These are phyloP conservation scores for Prenolepis imparis DNA, from an alignment of 2,888 invertebrate genomes.

Conservation along the genomic window DNA sequence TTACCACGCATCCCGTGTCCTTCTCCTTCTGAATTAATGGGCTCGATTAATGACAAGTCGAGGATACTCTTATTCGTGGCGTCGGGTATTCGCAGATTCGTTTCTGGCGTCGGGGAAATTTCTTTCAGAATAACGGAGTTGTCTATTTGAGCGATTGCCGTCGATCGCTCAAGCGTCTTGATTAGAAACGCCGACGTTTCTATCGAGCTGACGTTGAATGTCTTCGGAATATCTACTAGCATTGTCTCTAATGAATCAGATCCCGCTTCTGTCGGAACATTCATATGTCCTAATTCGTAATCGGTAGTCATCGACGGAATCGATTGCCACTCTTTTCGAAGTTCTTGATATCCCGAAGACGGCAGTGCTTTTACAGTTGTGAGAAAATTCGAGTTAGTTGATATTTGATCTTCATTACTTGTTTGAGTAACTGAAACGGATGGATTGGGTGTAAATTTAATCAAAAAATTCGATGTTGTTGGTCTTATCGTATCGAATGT, in stretches of 20 bases:
- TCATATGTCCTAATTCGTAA: background rate
- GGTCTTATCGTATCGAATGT: background rate
- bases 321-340: background rate
- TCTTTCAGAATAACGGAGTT: slow-evolving; percentile 7
- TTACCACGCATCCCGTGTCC: background rate
- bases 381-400: background rate
- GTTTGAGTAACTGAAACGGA: background rate
- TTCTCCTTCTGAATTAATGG: slow-evolving; percentile 4
- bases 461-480: slow-evolving; percentile 47
- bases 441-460: background rate
- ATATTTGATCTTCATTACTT: background rate
- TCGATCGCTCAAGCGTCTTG: slow-evolving; percentile 17
- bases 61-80: background rate
- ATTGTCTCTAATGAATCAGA: slow-evolving; percentile 6
- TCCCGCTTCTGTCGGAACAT: background rate
- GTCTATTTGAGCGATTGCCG: background rate
- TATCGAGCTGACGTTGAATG: background rate
- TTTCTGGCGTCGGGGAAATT: background rate
- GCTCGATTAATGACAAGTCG: background rate
- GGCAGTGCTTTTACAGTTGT: slow-evolving; percentile 8
- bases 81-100: background rate
- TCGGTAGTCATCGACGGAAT: background rate
- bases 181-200: background rate
- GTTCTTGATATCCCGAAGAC: background rate
- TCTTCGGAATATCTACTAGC: background rate